These are phyloP conservation scores for Lutraria rhynchaena DNA, from an alignment of 1,140 invertebrate species.

Conservation along the genomic window DNA sequence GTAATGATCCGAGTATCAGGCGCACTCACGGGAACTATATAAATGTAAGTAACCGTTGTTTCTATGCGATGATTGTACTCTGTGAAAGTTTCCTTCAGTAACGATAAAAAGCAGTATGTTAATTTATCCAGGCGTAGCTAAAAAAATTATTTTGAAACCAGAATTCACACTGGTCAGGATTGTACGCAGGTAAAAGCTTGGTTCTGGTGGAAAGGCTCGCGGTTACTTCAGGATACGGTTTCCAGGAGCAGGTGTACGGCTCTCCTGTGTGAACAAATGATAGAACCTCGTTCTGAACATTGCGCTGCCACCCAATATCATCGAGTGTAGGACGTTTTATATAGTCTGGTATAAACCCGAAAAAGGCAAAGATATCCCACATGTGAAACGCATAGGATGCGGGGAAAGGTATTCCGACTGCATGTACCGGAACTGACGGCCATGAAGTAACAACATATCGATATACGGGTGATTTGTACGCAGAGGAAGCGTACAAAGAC, in stretches of 20 bases:
- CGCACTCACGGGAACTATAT: too few species aligned
- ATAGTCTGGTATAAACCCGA: slow-evolving; percentile 65
- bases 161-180: slow-evolving; percentile 48
- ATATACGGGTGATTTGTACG: slow-evolving; percentile 65
- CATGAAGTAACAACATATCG: slow-evolving; percentile 64
- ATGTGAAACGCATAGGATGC: slow-evolving; percentile 68
- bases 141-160: slow-evolving; percentile 47
- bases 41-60: too few species aligned
- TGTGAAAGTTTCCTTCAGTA: too few species aligned
- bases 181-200: slow-evolving; percentile 6
- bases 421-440: slow-evolving; percentile 64
- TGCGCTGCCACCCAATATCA: slow-evolving; percentile 67
- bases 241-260: slow-evolving; percentile 63
- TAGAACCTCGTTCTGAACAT: slow-evolving; percentile 65
- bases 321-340: slow-evolving; percentile 53
- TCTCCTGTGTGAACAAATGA: slow-evolving; percentile 65
- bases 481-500: slow-evolving; percentile 29
- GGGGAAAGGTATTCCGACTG: slow-evolving; percentile 60
- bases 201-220: slow-evolving; percentile 51
- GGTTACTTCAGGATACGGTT: slow-evolving; percentile 43
- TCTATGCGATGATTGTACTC: too few species aligned
- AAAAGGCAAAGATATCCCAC: slow-evolving; percentile 73
- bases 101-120: too few species aligned
- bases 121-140: slow-evolving; percentile 54
- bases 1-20: too few species aligned